Evolutionary conservation across 2,113 vertebrate genomes (phyloP), one percentile per base, ranked within the genome.

Genomic region (Pluvialis apricaria): DNA sequence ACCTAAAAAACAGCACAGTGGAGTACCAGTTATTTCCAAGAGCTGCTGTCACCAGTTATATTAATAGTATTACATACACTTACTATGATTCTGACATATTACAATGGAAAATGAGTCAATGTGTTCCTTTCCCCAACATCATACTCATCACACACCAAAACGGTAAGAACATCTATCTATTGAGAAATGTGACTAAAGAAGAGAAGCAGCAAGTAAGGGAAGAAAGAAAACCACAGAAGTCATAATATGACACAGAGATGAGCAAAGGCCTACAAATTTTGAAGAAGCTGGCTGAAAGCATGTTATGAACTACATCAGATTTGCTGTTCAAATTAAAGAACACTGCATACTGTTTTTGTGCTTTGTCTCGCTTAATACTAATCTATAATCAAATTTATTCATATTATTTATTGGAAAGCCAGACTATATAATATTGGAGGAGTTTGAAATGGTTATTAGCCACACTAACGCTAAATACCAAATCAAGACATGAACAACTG

Each of bases 1-100:
- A 99, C 99, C 99, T 99, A 89, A 84, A 76, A 49, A 76, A 2
- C 9, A 95, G 47, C 66, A 91, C 25, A 88, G 25, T 5, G 40
- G 14, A 68, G 17, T 44, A 69, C 4, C 11, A 19, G 55, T 40
- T 5, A 85, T 66, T 83, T 90, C 31, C 34, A 32, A 54, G 7
- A 54, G 47, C 25, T 44, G 21, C 24, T 58, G 15, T 54, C 51
- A 44, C 88, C 62, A 34, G 8, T 2, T 1, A 12, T 12, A 82
- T 11, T 55, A 22, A 18, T 17, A 65, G 5, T 34, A 31, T 60
- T 34, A 34, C 19, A 42, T 21, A 54, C 15, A 58, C 6, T 51
- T 54, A 60, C 1, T 20, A 66, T n/a, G 36, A 73, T 64, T 85
- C 38, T 82, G 57, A 68, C 16, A 4, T 31, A 75, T 21, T 81